Evolutionary conservation across 1,140 invertebrate genomes (phyloP).

Genomic region (Ceratitis capitata): DNA sequence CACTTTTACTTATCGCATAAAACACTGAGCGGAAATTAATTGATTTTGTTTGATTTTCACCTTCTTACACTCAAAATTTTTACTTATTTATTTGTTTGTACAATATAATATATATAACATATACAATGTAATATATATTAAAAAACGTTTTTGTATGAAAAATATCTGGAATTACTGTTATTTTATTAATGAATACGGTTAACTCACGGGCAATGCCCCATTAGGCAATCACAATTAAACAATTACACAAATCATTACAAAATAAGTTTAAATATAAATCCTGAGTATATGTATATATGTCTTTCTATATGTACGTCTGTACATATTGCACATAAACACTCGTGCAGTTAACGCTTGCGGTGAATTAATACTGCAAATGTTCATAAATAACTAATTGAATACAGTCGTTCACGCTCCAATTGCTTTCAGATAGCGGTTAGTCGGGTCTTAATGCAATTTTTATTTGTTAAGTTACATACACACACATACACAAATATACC

Average conservation of each 20-base stretch:
- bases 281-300: too few species aligned
- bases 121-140: too few species aligned
- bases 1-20: too few species aligned
- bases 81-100: background rate
- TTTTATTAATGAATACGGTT: background rate
- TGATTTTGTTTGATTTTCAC: too few species aligned
- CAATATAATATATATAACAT: too few species aligned
- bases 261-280: background rate
- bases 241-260: constrained; percentile 15
- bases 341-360: background rate
- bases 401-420: constrained; percentile 8
- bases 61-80: too few species aligned
- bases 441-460: background rate
- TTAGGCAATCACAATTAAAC: constrained; percentile 5
- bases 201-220: background rate
- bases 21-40: too few species aligned
- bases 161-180: too few species aligned
- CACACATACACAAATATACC: background rate
- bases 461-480: background rate
- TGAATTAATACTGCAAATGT: background rate
- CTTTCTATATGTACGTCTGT: too few species aligned
- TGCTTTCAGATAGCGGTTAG: background rate
- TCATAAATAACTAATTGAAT: background rate
- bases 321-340: too few species aligned
- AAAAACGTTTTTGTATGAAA: too few species aligned